These are phyloP conservation scores for Nomada hirtipes DNA, from an alignment of 2,888 invertebrate species.

Conservation along the genomic window DNA sequence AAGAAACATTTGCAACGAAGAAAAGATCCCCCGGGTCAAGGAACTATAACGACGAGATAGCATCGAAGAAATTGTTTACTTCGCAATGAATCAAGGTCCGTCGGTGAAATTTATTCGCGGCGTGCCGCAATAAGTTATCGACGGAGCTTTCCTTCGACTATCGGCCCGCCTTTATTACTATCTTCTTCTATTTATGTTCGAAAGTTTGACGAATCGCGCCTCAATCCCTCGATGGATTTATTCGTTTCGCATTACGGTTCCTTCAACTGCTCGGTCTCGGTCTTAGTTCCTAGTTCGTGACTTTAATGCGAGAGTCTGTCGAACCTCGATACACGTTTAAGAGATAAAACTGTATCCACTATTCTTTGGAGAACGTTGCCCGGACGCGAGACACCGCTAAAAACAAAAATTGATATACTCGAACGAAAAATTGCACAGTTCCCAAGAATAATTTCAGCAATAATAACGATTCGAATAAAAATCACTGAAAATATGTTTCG, in stretches of 20 bases:
- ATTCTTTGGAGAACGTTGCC: not conserved
- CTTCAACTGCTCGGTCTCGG: not conserved
- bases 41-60: constrained; percentile 29
- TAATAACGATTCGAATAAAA: too few species aligned
- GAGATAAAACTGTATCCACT: not conserved
- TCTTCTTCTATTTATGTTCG: constrained; percentile 31
- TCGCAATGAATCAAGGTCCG: constrained; percentile 44
- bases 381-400: too few species aligned
- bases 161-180: constrained; percentile 36
- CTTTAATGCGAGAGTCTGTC: not conserved
- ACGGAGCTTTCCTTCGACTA: not conserved
- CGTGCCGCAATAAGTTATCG: constrained; percentile 34
- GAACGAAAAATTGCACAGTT: too few species aligned
- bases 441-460: too few species aligned
- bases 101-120: constrained; percentile 46
- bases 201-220: constrained; percentile 45
- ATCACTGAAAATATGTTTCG: too few species aligned
- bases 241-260: constrained; percentile 10
- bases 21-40: not conserved
- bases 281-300: not conserved
- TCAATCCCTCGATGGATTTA: constrained; percentile 15
- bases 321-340: not conserved
- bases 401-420: not conserved
- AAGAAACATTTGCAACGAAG: constrained; percentile 14
- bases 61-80: constrained; percentile 29